These are phyloP conservation scores for Drosophila mayaguana DNA, from an alignment of 2,888 invertebrate species.

Conservation along the genomic window DNA sequence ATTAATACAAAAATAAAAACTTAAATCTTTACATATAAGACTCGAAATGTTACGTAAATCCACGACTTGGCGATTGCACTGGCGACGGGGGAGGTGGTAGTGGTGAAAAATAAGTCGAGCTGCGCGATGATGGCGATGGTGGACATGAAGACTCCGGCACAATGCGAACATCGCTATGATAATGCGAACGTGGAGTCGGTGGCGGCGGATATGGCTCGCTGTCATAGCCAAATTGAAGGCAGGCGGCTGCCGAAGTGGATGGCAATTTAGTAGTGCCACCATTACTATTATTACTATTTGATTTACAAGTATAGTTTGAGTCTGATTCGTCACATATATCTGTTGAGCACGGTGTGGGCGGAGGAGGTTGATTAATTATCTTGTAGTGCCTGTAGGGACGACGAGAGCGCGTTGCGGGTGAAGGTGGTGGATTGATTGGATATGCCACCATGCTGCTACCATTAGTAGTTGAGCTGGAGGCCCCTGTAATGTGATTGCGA, in stretches of 20 bases:
- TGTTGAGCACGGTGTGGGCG: slow-evolving; percentile 97
- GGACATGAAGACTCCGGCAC: slow-evolving; percentile 88
- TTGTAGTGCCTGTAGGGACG: slow-evolving; percentile 92
- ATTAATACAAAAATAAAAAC: neutral
- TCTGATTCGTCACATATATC: slow-evolving; percentile 97
- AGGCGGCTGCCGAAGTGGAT: slow-evolving; percentile 85
- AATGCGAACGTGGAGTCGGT: slow-evolving; percentile 91
- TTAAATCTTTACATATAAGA: slow-evolving; percentile 79
- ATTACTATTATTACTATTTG: slow-evolving; percentile 84
- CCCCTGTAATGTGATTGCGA: slow-evolving; percentile 90
- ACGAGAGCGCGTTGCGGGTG: slow-evolving; percentile 93
- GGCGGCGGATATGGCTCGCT: slow-evolving; percentile 91
- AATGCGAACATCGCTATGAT: slow-evolving; percentile 89
- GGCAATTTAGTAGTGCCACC: slow-evolving; percentile 81
- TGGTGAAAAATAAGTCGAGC: slow-evolving; percentile 92
- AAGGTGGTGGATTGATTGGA: slow-evolving; percentile 96
- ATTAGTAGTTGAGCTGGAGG: slow-evolving; percentile 85
- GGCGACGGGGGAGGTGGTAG: slow-evolving; percentile 95
- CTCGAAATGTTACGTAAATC: slow-evolving; percentile 85
- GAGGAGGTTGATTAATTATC: slow-evolving; percentile 93
- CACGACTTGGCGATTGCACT: slow-evolving; percentile 87
- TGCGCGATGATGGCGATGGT: slow-evolving; percentile 90
- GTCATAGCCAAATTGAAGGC: slow-evolving; percentile 87
- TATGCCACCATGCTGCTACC: slow-evolving; percentile 87
- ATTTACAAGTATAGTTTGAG: slow-evolving; percentile 88